Conservation (phyloP, 2,113 vertebrate species). For the Vidua macroura region DNA sequence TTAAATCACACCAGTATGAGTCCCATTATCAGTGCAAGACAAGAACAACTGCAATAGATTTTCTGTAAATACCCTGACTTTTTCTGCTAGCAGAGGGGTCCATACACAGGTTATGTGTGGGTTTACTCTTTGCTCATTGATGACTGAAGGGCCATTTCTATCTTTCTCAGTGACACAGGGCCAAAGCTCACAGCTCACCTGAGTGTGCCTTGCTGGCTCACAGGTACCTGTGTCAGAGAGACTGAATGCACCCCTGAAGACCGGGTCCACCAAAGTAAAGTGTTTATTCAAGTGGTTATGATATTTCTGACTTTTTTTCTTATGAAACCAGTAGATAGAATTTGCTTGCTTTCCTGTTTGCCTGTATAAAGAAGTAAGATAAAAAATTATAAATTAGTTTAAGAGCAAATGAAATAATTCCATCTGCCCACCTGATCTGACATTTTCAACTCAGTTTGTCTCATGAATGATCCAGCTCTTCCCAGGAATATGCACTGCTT, state of each 20-base stretch:
- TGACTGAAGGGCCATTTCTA: background rate
- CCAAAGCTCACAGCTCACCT: background rate
- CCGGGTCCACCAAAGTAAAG: background rate
- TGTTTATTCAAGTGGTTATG: background rate
- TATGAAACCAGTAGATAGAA: background rate
- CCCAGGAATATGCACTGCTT: background rate
- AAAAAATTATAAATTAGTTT: background rate
- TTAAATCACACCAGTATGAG: background rate
- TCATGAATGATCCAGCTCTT: background rate
- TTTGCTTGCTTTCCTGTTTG: background rate
- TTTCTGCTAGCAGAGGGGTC: background rate
- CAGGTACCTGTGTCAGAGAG: background rate
- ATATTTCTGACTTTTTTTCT: background rate
- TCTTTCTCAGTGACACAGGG: background rate
- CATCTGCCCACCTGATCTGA: background rate
- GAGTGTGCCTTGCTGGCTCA: background rate
- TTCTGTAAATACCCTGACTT: background rate
- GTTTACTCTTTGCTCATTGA: background rate
- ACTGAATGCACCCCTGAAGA: background rate
- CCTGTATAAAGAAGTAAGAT: conserved; percentile 9
- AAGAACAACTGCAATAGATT: background rate
- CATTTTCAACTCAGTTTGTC: conserved; percentile 1
- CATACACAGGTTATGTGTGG: background rate
- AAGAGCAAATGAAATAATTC: background rate
- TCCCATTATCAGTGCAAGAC: background rate